Conservation (phyloP, 2,888 invertebrate genomes). For the Lampropteryx suffumata region DNA sequence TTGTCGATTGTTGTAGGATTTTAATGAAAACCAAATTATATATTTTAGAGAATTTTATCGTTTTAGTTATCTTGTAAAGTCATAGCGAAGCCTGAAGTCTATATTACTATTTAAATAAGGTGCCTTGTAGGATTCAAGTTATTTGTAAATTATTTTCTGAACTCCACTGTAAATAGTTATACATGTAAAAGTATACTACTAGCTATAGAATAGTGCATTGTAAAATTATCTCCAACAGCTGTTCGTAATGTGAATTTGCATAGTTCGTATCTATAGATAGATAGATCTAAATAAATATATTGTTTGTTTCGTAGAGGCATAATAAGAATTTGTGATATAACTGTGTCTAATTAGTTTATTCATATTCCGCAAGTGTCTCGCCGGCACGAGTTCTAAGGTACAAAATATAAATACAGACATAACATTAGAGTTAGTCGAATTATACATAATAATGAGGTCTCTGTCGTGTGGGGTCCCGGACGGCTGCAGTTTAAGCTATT, state of each 20-base stretch:
- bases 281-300: constrained; percentile 70
- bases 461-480: constrained; percentile 69
- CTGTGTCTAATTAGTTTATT: constrained; percentile 75
- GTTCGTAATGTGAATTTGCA: constrained; percentile 63
- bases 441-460: constrained; percentile 69
- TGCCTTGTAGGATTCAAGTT: constrained; percentile 77
- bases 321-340: constrained; percentile 82
- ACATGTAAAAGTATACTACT: constrained; percentile 78
- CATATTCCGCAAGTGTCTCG: constrained; percentile 58
- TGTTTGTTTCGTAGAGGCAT: constrained; percentile 81
- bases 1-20: constrained; percentile 79
- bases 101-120: constrained; percentile 79
- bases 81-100: constrained; percentile 80
- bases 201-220: constrained; percentile 70
- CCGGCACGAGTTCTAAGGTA: constrained; percentile 52
- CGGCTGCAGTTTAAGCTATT: constrained; percentile 74
- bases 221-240: constrained; percentile 67
- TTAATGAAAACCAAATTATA: constrained; percentile 82
- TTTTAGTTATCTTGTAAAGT: constrained; percentile 80
- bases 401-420: constrained; percentile 78
- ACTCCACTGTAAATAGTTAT: constrained; percentile 78
- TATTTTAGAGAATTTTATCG: constrained; percentile 80
- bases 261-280: constrained; percentile 62
- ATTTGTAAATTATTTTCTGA: constrained; percentile 78
- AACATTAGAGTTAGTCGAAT: constrained; percentile 66